Evolutionary conservation across 2,113 vertebrate species (phyloP).

Genomic region (Oncorhynchus tshawytscha): DNA sequence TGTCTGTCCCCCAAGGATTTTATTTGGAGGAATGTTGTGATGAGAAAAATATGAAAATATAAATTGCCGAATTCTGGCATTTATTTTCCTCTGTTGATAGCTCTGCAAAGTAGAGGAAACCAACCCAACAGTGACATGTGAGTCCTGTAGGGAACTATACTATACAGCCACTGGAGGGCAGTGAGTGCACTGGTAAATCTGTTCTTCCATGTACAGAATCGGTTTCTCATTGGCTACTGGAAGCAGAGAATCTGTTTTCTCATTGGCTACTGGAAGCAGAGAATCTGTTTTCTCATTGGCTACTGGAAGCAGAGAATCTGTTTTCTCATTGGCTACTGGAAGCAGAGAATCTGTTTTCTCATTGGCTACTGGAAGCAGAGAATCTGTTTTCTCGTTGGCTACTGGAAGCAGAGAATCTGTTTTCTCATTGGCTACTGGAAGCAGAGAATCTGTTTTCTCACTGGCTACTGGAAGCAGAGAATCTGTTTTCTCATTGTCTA

Average conservation of each 20-base stretch:
- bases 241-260: conserved; percentile 5
- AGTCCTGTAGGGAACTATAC: conserved; percentile 26
- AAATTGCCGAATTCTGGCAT: background rate
- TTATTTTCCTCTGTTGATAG: conserved; percentile 35
- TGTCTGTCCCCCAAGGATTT: conserved; percentile 39
- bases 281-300: conserved; percentile 13
- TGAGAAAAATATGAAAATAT: conserved; percentile 22
- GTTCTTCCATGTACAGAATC: conserved; percentile 27
- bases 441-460: conserved; percentile 13
- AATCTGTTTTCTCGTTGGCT: conserved; percentile 13
- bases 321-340: conserved; percentile 14
- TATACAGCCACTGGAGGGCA: background rate
- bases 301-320: no score
- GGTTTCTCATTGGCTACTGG: conserved; percentile 15
- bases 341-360: conserved; percentile 8
- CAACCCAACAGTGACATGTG: conserved; percentile 5
- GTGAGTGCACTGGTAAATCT: background rate
- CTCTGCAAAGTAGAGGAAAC: conserved; percentile 3
- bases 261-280: background rate
- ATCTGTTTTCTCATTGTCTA: conserved; percentile 14
- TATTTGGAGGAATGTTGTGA: background rate
- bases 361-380: background rate
- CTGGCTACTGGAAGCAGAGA: background rate
- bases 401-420: no score
- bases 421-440: conserved; percentile 15